Evolutionary conservation across 2,113 vertebrate genomes (phyloP), one percentile per base, ranked within the genome.

Genomic region (Halcyon malimbica): DNA sequence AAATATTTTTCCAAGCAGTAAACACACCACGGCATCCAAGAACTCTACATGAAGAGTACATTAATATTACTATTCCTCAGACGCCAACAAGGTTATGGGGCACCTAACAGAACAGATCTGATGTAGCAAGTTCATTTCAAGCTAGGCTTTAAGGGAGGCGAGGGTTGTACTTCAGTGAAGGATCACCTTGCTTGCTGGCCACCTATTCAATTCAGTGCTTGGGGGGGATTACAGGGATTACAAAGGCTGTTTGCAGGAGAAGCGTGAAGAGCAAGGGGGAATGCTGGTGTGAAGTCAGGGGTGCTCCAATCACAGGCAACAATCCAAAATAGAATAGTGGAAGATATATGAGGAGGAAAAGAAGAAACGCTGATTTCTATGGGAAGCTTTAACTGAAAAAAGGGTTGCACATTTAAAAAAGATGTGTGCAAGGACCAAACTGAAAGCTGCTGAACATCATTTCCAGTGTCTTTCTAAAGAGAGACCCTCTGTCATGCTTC

Each of bases 1-100:
- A 68, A 84, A 16, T 87, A 87, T 91, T 92, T 91, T 91, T 60
- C 79, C 87, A 46, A 78, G 56, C 24, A 53, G 48, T 65, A 89
- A 97, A 75, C 80, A 75, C 3, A 2, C 39, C 60, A 57, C 1
- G 4, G 56, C 24, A 75, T 29, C 73, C 69, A 91, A 92, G 77
- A 78, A 9, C 25, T 44, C 69, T 33, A 18, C 63, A 31, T 5
- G 39, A 78, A 93, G 26, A n/a, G 39, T 31, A 63, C 81, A 56
- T 68, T 8, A 51, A 24, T 17, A 62, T 20, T 39, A 24, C 42
- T 37, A 9, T 48, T 82, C 31, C 50, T 95, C 37, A 42, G 41
- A 24, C 1, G 9, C 80, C 74, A 85, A 11, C 1, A 8, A 93
- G 82, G 93, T 78, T 44, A 82, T 6, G 21, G 65, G 81, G 57